Percentiles rank a stretch among this genome's conserved stretches.
These are phyloP conservation scores for Zingel zingel DNA, from an alignment of 2,113 vertebrate species.

Conservation along the genomic window DNA sequence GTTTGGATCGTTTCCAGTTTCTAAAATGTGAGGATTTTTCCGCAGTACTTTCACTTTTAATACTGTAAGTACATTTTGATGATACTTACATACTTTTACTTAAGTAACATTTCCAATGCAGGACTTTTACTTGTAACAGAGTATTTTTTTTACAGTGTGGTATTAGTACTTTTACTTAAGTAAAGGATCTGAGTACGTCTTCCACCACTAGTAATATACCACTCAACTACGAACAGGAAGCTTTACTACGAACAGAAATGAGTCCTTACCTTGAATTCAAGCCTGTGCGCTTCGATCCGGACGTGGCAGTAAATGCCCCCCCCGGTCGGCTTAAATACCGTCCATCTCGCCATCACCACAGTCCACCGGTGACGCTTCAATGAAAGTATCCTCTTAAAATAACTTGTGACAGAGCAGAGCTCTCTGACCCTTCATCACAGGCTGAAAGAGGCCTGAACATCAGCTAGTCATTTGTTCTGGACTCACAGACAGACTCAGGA, in stretches of 20 bases:
- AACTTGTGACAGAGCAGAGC: slow-evolving; percentile 71
- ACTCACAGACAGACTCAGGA: slow-evolving; percentile 3
- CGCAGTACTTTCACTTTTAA: no score
- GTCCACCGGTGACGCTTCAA: slow-evolving; percentile 53
- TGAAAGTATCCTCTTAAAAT: slow-evolving; percentile 79
- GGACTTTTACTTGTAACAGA: no score
- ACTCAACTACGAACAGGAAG: neutral
- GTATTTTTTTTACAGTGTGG: no score
- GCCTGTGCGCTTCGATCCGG: neutral
- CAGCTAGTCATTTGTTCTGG: slow-evolving; percentile 50
- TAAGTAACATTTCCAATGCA: no score
- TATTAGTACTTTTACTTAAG: no score
- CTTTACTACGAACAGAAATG: neutral
- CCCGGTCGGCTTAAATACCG: slow-evolving; percentile 73
- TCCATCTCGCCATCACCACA: slow-evolving; percentile 54
- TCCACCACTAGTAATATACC: neutral
- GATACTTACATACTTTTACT: no score
- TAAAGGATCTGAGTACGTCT: no score
- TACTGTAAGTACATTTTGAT: no score
- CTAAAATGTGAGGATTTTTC: no score
- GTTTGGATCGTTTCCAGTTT: no score
- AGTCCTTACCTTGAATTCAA: slow-evolving; percentile 57
- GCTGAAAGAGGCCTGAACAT: slow-evolving; percentile 47
- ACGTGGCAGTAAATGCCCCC: neutral
- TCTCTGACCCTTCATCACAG: slow-evolving; percentile 57